Conservation (phyloP, 2,797 vertebrate species). For the Sciurus carolinensis region DNA sequence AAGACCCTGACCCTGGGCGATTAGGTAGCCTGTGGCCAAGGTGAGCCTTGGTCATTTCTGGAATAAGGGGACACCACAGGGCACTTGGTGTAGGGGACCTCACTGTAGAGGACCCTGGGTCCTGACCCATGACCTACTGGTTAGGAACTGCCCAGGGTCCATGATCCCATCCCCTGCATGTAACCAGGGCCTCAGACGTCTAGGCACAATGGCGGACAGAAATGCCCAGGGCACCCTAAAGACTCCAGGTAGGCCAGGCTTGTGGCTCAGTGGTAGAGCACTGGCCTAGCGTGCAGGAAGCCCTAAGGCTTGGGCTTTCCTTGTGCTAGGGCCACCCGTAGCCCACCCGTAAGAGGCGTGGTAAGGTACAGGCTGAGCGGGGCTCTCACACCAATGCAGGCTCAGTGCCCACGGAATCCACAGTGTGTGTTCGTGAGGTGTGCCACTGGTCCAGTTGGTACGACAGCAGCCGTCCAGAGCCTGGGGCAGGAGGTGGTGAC, state of each 20-base stretch:
- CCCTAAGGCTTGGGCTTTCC: neutral
- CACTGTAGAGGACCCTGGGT: fast-evolving
- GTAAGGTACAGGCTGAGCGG: fast-evolving
- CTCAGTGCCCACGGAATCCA: neutral
- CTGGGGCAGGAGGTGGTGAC: slow-evolving; percentile 83
- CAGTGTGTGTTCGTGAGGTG: slow-evolving; percentile 83
- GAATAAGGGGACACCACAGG: too few relatives aligned
- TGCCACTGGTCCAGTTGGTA: slow-evolving; percentile 90
- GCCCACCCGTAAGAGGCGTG: fast-evolving
- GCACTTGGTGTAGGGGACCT: fast-evolving
- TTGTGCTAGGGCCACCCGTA: too few relatives aligned
- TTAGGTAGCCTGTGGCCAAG: too few relatives aligned
- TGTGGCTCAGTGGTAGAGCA: too few relatives aligned
- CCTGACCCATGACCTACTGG: too few relatives aligned
- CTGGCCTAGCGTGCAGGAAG: too few relatives aligned
- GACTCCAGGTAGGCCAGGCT: too few relatives aligned
- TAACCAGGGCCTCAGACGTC: neutral
- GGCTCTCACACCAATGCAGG: slow-evolving; percentile 66
- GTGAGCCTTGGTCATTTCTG: neutral
- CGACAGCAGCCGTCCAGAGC: slow-evolving; percentile 79
- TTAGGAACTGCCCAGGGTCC: neutral
- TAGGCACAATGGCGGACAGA: neutral
- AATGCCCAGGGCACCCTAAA: too few relatives aligned
- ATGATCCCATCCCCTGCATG: fast-evolving
- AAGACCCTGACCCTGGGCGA: neutral